Conservation (phyloP, 2,113 vertebrate species). For the Crotophaga sulcirostris region DNA sequence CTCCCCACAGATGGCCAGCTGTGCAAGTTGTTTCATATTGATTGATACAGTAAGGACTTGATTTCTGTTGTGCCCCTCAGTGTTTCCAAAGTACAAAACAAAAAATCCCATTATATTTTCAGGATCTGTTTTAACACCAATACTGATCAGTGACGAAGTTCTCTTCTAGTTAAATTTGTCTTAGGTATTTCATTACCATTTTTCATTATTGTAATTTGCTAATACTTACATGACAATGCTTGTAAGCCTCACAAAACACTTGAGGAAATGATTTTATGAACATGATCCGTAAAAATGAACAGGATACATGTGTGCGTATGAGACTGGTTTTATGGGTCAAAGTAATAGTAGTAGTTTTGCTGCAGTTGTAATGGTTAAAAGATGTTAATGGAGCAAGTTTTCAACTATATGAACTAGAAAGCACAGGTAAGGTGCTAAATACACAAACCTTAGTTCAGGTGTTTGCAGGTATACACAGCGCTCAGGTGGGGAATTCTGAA, state of each 20-base stretch:
- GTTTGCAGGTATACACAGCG: accelerated
- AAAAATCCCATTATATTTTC: neutral
- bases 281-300: neutral
- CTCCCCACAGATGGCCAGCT: neutral
- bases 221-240: neutral
- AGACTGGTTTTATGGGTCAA: neutral
- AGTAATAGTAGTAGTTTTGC: neutral
- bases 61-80: neutral
- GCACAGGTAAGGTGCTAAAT: neutral
- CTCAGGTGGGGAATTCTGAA: neutral
- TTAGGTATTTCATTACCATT: neutral
- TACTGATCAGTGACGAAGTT: neutral
- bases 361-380: neutral
- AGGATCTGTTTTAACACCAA: neutral
- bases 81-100: neutral
- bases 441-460: neutral
- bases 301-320: accelerated
- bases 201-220: neutral
- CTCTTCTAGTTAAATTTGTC: neutral
- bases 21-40: neutral
- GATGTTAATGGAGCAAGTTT: neutral
- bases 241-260: neutral
- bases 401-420: neutral
- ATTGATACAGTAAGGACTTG: neutral
- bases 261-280: neutral